phyloP scores from a whole-genome alignment of 2,797 vertebrate genomes.

The Pipistrellus pygmaeus region DNA sequence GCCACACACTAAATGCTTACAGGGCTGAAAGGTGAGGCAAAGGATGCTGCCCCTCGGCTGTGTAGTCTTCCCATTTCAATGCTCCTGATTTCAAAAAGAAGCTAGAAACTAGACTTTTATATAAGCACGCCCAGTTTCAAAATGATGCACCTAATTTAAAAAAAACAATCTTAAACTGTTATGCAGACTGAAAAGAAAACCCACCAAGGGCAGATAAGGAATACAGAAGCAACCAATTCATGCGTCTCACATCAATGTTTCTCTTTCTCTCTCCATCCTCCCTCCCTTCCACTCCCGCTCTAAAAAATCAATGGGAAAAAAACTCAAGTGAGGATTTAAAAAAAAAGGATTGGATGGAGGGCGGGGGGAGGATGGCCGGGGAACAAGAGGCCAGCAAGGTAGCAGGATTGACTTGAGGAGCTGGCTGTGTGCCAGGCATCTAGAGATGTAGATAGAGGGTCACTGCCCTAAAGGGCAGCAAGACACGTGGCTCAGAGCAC shows the following conservation, averaged over 20 bases:
- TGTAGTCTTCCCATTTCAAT: not conserved
- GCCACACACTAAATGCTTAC: not conserved
- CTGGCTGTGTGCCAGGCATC: not conserved
- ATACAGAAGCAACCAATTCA: not conserved
- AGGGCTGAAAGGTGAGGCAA: not conserved
- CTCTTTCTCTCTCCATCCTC: no score
- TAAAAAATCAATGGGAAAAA: no score
- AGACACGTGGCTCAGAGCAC: not conserved
- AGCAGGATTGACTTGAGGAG: not conserved
- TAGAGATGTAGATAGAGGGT: not conserved
- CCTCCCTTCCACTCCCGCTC: no score
- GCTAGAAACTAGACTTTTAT: not conserved
- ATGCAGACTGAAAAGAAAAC: not conserved
- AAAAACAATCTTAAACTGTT: not conserved
- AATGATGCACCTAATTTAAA: not conserved
- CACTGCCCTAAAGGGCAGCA: not conserved
- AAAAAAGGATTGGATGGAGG: no score
- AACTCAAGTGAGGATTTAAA: no score
- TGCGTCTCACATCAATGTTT: no score
- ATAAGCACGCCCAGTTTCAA: not conserved
- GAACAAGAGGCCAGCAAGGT: not conserved
- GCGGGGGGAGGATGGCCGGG: no score
- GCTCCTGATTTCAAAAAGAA: slow-evolving; percentile 9
- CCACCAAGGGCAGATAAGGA: not conserved
- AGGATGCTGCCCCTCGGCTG: not conserved